phyloP scores from a whole-genome alignment of 2,888 invertebrate genomes.

The Syrphus vitripennis region DNA sequence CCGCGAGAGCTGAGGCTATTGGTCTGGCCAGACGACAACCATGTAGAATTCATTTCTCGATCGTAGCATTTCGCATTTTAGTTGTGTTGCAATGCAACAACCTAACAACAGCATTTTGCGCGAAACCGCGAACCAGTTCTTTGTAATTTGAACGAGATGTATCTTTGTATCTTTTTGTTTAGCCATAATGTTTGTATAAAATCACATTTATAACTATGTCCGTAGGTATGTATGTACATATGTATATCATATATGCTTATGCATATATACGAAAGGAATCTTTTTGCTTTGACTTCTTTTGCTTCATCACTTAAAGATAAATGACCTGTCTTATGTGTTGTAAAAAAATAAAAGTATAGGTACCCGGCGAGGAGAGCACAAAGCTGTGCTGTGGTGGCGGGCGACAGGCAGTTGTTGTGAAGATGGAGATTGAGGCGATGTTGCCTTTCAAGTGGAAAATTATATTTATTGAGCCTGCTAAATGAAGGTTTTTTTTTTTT shows the following conservation, averaged over 20 bases:
- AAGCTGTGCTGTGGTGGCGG: background rate
- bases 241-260: slow-evolving; percentile 10
- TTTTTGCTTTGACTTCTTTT: slow-evolving; percentile 51
- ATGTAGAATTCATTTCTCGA: slow-evolving; percentile 40
- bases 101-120: slow-evolving; percentile 52
- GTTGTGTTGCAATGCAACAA: slow-evolving; percentile 45
- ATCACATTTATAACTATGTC: no score
- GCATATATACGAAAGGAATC: slow-evolving; percentile 57
- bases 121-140: slow-evolving; percentile 68
- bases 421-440: background rate
- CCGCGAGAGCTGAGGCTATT: background rate
- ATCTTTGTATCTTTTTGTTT: slow-evolving; percentile 40
- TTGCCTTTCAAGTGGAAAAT: background rate
- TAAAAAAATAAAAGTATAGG: slow-evolving; percentile 23
- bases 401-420: background rate
- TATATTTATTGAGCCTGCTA: slow-evolving; percentile 1
- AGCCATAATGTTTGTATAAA: background rate
- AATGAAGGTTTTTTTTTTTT: background rate
- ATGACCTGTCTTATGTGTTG: slow-evolving; percentile 66
- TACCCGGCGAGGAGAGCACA: no score
- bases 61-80: slow-evolving; percentile 56
- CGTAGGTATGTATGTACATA: slow-evolving; percentile 1
- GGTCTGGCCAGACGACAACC: slow-evolving; percentile 47
- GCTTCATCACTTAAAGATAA: slow-evolving; percentile 67
- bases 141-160: slow-evolving; percentile 62